These are phyloP conservation scores for Callocephalon fimbriatum DNA, from an alignment of 2,113 vertebrate genomes.

Conservation along the genomic window DNA sequence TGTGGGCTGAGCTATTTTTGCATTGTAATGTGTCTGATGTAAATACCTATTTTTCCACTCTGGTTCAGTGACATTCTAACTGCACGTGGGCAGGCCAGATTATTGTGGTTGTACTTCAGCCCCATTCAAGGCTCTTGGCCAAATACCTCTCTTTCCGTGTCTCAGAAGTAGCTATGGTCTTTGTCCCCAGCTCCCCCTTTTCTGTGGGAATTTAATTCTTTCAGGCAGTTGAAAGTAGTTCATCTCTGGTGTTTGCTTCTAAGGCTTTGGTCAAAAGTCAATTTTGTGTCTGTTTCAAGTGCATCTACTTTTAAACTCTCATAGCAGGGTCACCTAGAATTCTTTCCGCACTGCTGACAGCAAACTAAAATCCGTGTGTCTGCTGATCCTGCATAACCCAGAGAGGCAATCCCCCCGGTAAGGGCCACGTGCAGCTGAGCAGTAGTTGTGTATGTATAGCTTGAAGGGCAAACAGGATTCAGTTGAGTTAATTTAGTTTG, in stretches of 20 bases:
- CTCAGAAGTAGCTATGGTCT: background rate
- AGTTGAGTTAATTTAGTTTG: background rate
- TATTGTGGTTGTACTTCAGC: background rate
- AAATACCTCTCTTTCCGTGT: background rate
- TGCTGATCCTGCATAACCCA: background rate
- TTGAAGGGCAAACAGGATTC: background rate
- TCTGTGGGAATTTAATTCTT: background rate
- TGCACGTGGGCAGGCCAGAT: background rate
- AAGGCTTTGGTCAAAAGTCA: background rate
- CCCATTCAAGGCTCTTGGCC: background rate
- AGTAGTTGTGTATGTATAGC: background rate
- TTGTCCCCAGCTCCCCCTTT: background rate
- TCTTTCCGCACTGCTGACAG: background rate
- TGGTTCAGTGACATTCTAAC: background rate
- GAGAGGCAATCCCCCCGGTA: background rate
- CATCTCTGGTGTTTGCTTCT: background rate
- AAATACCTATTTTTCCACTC: background rate
- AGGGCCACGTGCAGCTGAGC: background rate
- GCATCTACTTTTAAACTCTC: background rate
- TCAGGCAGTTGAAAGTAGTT: background rate
- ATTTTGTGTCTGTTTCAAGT: background rate
- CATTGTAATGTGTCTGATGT: conserved; percentile 9
- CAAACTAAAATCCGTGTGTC: background rate
- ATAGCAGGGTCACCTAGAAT: background rate
- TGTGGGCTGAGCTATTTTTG: conserved; percentile 14